phyloP scores from a whole-genome alignment of 30 jellyfish, hydroid and myxozoan species.

The Turritopsis rubra region DNA sequence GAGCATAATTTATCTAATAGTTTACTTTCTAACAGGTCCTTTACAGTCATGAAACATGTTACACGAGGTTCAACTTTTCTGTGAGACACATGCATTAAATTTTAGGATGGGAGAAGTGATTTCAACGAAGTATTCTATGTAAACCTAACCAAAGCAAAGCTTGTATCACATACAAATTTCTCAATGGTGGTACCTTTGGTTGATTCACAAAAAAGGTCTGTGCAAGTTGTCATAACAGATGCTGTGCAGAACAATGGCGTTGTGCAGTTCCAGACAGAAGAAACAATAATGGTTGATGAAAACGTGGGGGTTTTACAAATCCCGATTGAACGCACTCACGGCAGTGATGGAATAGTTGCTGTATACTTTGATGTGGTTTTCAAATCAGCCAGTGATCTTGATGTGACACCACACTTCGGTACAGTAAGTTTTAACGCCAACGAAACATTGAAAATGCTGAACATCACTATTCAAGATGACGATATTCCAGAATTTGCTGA shows the following conservation, averaged over 20 bases:
- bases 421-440: slow-evolving; percentile 47
- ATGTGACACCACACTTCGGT: slow-evolving; percentile 57
- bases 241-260: slow-evolving; percentile 53
- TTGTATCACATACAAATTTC: slow-evolving; percentile 15
- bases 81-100: neutral
- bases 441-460: slow-evolving; percentile 23
- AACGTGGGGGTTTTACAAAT: slow-evolving; percentile 40
- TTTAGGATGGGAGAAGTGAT: slow-evolving; percentile 56
- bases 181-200: slow-evolving; percentile 43
- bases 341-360: slow-evolving; percentile 81
- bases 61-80: no score
- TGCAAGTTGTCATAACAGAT: slow-evolving; percentile 86
- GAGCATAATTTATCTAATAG: no score
- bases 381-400: slow-evolving; percentile 39
- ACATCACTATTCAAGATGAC: slow-evolving; percentile 49
- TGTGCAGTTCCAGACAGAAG: slow-evolving; percentile 39
- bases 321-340: slow-evolving; percentile 47
- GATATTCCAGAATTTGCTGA: slow-evolving; percentile 69
- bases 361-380: slow-evolving; percentile 43
- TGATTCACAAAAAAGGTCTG: slow-evolving; percentile 20
- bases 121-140: slow-evolving; percentile 68
- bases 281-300: slow-evolving; percentile 38
- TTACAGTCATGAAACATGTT: no score
- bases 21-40: no score
- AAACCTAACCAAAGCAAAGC: slow-evolving; percentile 50